Evolutionary conservation across 2,888 invertebrate genomes (phyloP), one percentile per base, ranked within the genome.

Genomic region (Caenorhabditis panamensis): DNA sequence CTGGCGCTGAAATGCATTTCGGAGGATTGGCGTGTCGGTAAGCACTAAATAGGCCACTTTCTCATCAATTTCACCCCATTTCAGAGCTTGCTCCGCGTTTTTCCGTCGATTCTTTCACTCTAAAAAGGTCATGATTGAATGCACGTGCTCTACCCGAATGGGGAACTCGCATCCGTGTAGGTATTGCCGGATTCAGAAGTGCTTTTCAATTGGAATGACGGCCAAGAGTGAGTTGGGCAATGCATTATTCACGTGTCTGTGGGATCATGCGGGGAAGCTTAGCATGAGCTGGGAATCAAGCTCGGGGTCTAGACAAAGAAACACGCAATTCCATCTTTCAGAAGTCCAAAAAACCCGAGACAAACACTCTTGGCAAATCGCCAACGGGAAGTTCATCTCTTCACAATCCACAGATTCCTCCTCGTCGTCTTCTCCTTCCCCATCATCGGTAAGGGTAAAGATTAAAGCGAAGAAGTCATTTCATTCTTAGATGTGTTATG

Each of bases 51-150:
- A 6, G 3, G 5, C 31, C 31, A 6, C 16, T 41, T 11, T 41
- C 13, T 3, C 6, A 41, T 20, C 2, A 8, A 49, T 49, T 4
- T 22, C 49, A 20, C 11, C 11, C 16, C 13, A 13, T 68, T 53
- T 5, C 61, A 69, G 69, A 51, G 69, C 69, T 13, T 69, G 69
- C 28, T 59, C 69, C 53, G 69, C 69, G 51, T 69, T 69, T 37
- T 69, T 69, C 69, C 69, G 69, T 5, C 58, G 69, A 1, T 69
- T 59, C 20, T 69, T 69, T 28, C 59, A 69, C 22, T 59, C 69
- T 9, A 69, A 69, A 28, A 69, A 69, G 37, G 24, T 36, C 1
- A 20, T 24, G 0, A 18, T 26, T 0, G 2, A 26, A 0, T 69
- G 69, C n/a, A 69, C 61, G 1, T 69, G 69, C 16, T 24, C 22